phyloP scores from a whole-genome alignment of 2,888 invertebrate species.

The Ophonus ardosiacus region DNA sequence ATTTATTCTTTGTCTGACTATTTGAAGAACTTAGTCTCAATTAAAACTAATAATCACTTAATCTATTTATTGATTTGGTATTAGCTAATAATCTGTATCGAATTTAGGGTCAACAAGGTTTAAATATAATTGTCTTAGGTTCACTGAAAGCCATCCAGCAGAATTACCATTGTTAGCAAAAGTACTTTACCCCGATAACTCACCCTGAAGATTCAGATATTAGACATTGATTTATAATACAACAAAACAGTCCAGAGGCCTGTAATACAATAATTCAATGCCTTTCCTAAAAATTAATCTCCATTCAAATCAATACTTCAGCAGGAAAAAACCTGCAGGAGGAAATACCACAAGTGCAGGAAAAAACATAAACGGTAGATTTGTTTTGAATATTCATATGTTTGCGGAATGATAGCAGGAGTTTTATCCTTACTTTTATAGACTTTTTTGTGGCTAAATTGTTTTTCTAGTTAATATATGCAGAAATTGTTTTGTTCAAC shows the following conservation, averaged over 20 bases:
- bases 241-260: neutral
- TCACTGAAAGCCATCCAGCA: too few species aligned
- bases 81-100: too few species aligned
- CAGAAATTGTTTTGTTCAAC: neutral
- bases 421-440: neutral
- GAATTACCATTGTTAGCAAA: neutral
- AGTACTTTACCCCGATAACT: constrained; percentile 20
- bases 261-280: constrained; percentile 27
- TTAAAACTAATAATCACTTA: too few species aligned
- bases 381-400: neutral
- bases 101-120: too few species aligned
- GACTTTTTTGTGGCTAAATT: neutral
- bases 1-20: too few species aligned
- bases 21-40: too few species aligned
- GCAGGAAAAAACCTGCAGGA: neutral
- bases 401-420: neutral
- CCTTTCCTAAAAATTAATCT: constrained; percentile 33
- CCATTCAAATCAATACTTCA: constrained; percentile 36
- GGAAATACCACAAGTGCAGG: neutral
- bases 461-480: neutral
- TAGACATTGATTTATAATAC: constrained; percentile 26
- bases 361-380: neutral
- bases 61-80: too few species aligned
- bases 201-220: neutral
- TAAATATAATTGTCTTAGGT: too few species aligned